Evolutionary conservation across 1,140 invertebrate species (phyloP), one percentile per base, ranked within the genome.

Genomic region (Pogonus chalceus): DNA sequence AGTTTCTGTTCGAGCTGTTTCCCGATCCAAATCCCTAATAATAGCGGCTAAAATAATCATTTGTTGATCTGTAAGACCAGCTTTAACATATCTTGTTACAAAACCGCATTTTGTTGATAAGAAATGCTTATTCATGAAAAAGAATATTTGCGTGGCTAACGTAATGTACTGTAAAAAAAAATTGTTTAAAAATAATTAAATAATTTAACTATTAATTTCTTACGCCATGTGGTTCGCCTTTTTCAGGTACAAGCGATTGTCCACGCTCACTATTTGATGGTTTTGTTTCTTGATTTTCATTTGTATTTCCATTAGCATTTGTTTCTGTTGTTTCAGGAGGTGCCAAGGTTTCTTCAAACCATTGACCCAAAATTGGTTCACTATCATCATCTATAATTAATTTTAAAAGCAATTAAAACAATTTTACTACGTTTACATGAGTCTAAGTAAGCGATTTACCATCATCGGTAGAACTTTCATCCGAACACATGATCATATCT

Each of bases 291-390:
- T 73, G 69, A 53, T 74, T 76, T 22, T 72, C 71, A 2, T 69
- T 63, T 14, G 66, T 69, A 7, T 63, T 65, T 1, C 76, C 71
- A 39, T 72, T 76, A 7, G 72, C 63, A 56, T 82, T 77, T 22
- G 56, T 70, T 72, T 87, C 84, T 47, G 76, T 76, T 0, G 74
- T 75, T 59, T 88, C 87, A 0, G 85, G 83, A 12, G 88, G 88
- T 22, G 86, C 85, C 14, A 94, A 69, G 0, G 90, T 92, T 69
- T 92, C 90, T 67, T 94, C 90, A 73, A 95, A 92, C 90, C 91
- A 94, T 52, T 90, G 78, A 0, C 91, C 91, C 62, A 95, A 77
- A 56, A 95, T 83, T 1, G 90, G 90, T 70, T 95, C 92, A 70
- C 88, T 92, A 71, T 92, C 89, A 72, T 90, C 88, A 59, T 70